Percentiles rank a stretch among this genome's conserved stretches.
phyloP scores from a whole-genome alignment of 2,888 invertebrate genomes.

The Heteromyza rotundicornis region DNA sequence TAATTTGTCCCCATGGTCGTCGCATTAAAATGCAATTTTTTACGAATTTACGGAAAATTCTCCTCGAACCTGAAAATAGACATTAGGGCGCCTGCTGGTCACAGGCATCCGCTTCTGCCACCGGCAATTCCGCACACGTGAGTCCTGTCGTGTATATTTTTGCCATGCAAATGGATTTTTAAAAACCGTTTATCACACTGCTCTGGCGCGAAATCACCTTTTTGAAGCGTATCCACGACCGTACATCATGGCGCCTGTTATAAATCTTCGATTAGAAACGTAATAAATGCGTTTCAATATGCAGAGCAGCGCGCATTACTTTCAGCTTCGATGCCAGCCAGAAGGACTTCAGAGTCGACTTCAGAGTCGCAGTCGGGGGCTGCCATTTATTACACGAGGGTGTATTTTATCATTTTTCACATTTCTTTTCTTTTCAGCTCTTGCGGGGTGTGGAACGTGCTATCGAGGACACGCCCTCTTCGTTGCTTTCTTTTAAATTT shows the following conservation, averaged over 20 bases:
- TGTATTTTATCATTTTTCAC: conserved; percentile 39
- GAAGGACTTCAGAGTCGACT: background rate
- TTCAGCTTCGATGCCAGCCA: background rate
- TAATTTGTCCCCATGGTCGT: background rate
- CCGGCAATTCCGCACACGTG: conserved; percentile 30
- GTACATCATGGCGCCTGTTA: conserved; percentile 30
- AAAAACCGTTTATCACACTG: conserved; percentile 40
- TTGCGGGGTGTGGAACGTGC: background rate
- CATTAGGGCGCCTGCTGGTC: conserved; percentile 13
- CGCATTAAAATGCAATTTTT: conserved; percentile 1
- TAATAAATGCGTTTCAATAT: conserved; percentile 37
- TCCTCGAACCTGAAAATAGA: conserved; percentile 8
- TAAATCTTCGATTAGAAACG: conserved; percentile 44
- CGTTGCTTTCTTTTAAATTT: conserved; percentile 16
- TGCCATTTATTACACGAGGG: conserved; percentile 37
- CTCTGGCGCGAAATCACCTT: conserved; percentile 24
- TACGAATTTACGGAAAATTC: background rate
- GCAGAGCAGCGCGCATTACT: conserved; percentile 20
- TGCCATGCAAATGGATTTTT: conserved; percentile 34
- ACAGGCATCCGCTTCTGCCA: background rate
- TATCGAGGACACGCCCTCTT: conserved; percentile 21
- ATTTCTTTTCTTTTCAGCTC: background rate
- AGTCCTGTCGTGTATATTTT: conserved; percentile 4
- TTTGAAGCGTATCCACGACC: conserved; percentile 19
- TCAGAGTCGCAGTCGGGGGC: conserved; percentile 3